Base-by-base conservation (phyloP, 2,888 invertebrate genomes). In the Ennomos erosarius region DNA sequence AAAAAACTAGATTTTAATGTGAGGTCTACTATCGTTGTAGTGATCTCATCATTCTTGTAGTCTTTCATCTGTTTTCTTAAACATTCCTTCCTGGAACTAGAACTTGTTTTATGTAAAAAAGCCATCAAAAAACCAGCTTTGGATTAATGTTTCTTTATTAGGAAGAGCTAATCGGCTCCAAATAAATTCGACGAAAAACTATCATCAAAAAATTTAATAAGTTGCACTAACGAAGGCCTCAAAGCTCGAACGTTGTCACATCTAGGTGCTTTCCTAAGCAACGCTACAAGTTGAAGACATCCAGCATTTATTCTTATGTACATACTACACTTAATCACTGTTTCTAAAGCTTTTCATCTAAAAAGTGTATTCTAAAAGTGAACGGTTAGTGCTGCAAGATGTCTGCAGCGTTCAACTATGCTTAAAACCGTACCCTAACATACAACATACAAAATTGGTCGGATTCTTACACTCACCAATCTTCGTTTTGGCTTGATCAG, bases 401-500 rank as follows among this genome's bases (percentile, higher is more conserved):
- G 26, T 26, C 26, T 6, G 5, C 6, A 26, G 26, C 26, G 5
- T 26, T 3, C 26, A 26, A 26, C 26, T 26, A 6, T 26, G 26
- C 26, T 26, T 26, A 26, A 26, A 26, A 26, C 26, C 26, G 26
- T 26, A 26, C 11, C 37, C 33, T 50, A 45, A 46, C 43, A 48
- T 35, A 62, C 73, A 73, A 58, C 59, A 63, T 55, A 59, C 52
- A 59, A 81, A 91, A 92, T 92, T 92, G 92, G 91, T 92, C 91
- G 91, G 91, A 92, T 91, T 92, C 92, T 90, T 93, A 93, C 91
- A 97, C 98, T 98, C 95, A 99, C 99, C 97, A 99, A 97, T 95
- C 99, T 97, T 95, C 99, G 96, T 94, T 99, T 99, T 84, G 99
- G 99, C 95, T 99, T 99, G 94, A 99, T 99, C 84, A 99, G 96